Conservation (phyloP, 2,888 invertebrate species). For the Acleris sparsana region DNA sequence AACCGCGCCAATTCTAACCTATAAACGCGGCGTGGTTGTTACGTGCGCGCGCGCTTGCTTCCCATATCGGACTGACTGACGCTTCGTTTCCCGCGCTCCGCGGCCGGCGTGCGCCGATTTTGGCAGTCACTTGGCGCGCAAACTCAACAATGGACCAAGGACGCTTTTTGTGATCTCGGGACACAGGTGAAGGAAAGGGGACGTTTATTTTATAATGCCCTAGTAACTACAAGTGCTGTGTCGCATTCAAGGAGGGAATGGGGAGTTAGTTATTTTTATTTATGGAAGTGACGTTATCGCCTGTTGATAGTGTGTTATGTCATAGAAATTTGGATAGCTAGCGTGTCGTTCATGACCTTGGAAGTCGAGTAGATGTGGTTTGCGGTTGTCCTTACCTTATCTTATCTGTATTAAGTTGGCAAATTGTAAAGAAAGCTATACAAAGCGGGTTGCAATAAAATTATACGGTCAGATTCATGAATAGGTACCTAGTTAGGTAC, state of each 20-base stretch:
- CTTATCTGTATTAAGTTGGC: too few species aligned
- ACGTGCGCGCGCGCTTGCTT: constrained; percentile 65
- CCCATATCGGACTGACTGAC: constrained; percentile 59
- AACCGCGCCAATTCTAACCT: constrained; percentile 81
- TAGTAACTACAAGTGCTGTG: constrained; percentile 19
- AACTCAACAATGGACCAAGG: constrained; percentile 77
- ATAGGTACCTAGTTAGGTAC: too few species aligned
- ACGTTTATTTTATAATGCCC: constrained; percentile 38
- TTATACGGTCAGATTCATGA: too few species aligned
- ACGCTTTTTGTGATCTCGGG: constrained; percentile 72
- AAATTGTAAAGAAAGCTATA: too few species aligned
- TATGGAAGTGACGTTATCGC: constrained; percentile 23
- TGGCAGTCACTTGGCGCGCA: constrained; percentile 80
- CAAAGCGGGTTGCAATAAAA: too few species aligned
- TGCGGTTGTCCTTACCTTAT: neutral
- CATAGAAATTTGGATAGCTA: constrained; percentile 17
- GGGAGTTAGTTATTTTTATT: constrained; percentile 23
- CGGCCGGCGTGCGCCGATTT: constrained; percentile 70
- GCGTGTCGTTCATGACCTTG: too few species aligned
- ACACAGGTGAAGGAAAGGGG: constrained; percentile 78
- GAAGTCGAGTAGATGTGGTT: neutral
- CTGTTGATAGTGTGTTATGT: constrained; percentile 24
- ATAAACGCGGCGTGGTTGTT: constrained; percentile 60
- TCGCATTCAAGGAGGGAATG: neutral
- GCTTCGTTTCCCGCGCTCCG: constrained; percentile 72